These are phyloP conservation scores for Procavia capensis DNA, from an alignment of 2,113 vertebrate species.

Conservation along the genomic window DNA sequence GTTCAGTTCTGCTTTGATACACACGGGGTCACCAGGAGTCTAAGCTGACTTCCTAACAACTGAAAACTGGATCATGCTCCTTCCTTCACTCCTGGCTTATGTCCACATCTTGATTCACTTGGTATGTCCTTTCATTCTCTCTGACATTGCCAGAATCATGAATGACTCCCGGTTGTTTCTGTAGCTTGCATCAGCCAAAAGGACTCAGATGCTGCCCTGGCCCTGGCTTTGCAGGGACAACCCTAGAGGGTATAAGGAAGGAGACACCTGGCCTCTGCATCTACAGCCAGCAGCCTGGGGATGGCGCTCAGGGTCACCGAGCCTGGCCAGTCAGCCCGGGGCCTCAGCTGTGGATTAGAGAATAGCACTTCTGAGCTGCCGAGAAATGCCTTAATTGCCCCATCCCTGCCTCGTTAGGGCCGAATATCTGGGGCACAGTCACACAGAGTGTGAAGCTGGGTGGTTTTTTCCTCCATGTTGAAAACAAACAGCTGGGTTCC, in stretches of 20 bases:
- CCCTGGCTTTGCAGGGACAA: neutral
- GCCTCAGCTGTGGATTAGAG: neutral
- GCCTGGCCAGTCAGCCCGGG: neutral
- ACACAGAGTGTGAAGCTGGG: neutral
- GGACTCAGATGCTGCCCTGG: accelerated
- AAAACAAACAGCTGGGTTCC: conserved; percentile 38
- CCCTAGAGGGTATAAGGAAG: neutral
- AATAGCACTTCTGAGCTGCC: neutral
- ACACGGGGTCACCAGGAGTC: neutral
- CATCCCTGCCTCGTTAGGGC: neutral
- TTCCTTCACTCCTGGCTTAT: neutral
- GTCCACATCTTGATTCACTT: neutral
- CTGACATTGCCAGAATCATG: neutral
- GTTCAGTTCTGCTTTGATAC: neutral
- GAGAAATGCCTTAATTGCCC: neutral
- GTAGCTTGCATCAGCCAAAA: neutral
- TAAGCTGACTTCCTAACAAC: neutral
- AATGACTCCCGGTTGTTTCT: accelerated
- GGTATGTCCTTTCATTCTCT: neutral
- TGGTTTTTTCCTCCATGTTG: neutral
- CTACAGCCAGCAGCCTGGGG: neutral
- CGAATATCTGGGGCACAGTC: accelerated
- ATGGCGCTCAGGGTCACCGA: accelerated
- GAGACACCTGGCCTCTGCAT: accelerated
- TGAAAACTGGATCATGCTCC: neutral